phyloP scores from a whole-genome alignment of 2,888 invertebrate genomes.

The Dioctria linearis region DNA sequence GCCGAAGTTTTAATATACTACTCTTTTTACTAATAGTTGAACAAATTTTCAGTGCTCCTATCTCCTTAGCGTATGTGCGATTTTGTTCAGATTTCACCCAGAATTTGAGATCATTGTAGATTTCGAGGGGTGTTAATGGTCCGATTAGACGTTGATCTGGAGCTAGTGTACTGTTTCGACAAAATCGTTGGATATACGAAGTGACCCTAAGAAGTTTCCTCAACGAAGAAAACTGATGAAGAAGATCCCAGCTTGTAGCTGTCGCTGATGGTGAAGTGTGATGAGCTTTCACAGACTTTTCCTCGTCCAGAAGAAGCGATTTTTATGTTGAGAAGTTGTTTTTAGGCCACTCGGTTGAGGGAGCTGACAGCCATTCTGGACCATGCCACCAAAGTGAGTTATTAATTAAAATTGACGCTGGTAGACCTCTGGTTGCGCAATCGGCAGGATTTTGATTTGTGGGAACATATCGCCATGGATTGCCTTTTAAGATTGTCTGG shows the following conservation, averaged over 20 bases:
- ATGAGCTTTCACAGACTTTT: neutral
- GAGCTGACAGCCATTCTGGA: neutral
- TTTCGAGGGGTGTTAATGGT: neutral
- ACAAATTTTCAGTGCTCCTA: neutral
- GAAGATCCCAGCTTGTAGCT: neutral
- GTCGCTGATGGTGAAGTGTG: neutral
- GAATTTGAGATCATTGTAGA: neutral
- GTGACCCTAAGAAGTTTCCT: neutral
- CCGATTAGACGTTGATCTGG: neutral
- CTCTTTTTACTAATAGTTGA: neutral
- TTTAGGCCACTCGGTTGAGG: neutral
- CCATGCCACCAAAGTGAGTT: neutral
- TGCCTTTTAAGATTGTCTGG: too few species aligned
- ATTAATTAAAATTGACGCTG: neutral
- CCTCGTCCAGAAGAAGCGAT: neutral
- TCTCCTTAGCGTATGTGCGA: neutral
- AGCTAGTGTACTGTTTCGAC: neutral
- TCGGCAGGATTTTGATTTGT: neutral
- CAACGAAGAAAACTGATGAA: neutral
- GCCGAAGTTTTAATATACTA: neutral
- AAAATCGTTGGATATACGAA: neutral
- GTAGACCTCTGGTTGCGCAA: neutral
- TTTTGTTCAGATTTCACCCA: neutral
- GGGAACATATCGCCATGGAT: too few species aligned
- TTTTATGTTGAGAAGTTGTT: too few species aligned